Evolutionary conservation across 2,113 vertebrate genomes (phyloP), one percentile per base, ranked within the genome.

Genomic region (Galeopterus variegatus): DNA sequence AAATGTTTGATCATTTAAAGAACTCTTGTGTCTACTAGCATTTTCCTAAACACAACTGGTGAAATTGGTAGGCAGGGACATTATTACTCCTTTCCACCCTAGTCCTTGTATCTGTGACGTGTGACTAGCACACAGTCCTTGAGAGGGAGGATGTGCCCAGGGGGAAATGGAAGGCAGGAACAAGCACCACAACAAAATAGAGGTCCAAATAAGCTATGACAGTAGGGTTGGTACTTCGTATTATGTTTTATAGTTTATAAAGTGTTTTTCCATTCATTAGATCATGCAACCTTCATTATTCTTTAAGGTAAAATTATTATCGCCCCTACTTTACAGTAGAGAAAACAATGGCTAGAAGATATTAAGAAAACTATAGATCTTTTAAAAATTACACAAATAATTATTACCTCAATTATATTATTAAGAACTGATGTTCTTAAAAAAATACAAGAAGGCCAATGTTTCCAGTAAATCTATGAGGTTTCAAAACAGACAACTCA

Each of bases 31-130:
- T 54, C 56, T 92, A 93, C 58, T 8, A 45, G 50, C 24, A 50
- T 91, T 69, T 95, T 48, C 77, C 86, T 72, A 83, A 93, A 50
- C 6, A 83, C 18, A 56, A 5, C 52, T 77, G 93, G 86, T 84
- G 60, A 93, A 73, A 82, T n/a, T 45, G 15, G 75, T 48, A 95
- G 50, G 41, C 12, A 70, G 90, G 79, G 31, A 54, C 45, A 92
- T 4, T 18, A 12, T 14, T 54, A 31, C 19, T 28, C 36, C 4
- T 9, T 79, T 90, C 24, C 6, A 69, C 19, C 5, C 26, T 28
- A 1, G 19, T 4, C 18, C 5, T 8, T 56, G 23, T n/a, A 21
- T 28, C 15, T 54, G 28, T 17, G n/a, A 65, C 8, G 14, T 6
- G 7, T 41, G 65, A 79, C 4, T 2, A 90, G 54, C 5, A 92